Evolutionary conservation across 2,888 invertebrate genomes (phyloP).

Genomic region (Drosophila merina): DNA sequence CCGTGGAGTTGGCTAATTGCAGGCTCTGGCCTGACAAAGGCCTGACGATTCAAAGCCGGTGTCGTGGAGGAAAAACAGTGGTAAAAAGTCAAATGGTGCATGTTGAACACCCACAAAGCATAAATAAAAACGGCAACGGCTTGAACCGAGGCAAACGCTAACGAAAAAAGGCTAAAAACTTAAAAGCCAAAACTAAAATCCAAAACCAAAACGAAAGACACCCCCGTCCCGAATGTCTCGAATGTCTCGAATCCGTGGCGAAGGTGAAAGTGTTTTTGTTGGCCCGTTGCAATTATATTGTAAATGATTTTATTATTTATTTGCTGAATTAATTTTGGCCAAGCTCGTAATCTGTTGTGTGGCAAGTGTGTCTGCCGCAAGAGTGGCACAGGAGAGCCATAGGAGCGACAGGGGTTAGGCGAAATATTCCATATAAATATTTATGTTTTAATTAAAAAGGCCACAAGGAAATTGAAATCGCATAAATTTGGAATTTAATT

Average conservation of each 20-base stretch:
- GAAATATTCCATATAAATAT: slow-evolving; percentile 75
- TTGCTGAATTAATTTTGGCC: slow-evolving; percentile 73
- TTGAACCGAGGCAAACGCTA: slow-evolving; percentile 25
- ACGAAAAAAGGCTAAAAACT: slow-evolving; percentile 2
- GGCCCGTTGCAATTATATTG: slow-evolving; percentile 72
- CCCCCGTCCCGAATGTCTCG: slow-evolving; percentile 7
- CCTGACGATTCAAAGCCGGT: slow-evolving; percentile 41
- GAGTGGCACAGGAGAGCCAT: background rate
- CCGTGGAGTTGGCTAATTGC: slow-evolving; percentile 60
- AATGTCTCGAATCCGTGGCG: slow-evolving; percentile 52
- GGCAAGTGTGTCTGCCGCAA: slow-evolving; percentile 31
- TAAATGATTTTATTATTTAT: slow-evolving; percentile 79
- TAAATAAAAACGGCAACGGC: slow-evolving; percentile 72
- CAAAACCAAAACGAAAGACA: slow-evolving; percentile 15
- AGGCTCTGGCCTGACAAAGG: slow-evolving; percentile 57
- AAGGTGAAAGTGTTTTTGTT: slow-evolving; percentile 73
- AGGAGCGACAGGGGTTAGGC: slow-evolving; percentile 36
- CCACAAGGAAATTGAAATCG: slow-evolving; percentile 75
- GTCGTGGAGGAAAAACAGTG: slow-evolving; percentile 59
- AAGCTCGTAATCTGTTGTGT: slow-evolving; percentile 23
- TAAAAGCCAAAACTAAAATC: slow-evolving; percentile 10
- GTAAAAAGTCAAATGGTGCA: slow-evolving; percentile 75
- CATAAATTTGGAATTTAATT: slow-evolving; percentile 60
- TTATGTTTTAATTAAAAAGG: slow-evolving; percentile 77
- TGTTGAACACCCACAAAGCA: slow-evolving; percentile 77